Evolutionary conservation across 1,140 invertebrate genomes (phyloP).

Genomic region (Polyergus mexicanus): DNA sequence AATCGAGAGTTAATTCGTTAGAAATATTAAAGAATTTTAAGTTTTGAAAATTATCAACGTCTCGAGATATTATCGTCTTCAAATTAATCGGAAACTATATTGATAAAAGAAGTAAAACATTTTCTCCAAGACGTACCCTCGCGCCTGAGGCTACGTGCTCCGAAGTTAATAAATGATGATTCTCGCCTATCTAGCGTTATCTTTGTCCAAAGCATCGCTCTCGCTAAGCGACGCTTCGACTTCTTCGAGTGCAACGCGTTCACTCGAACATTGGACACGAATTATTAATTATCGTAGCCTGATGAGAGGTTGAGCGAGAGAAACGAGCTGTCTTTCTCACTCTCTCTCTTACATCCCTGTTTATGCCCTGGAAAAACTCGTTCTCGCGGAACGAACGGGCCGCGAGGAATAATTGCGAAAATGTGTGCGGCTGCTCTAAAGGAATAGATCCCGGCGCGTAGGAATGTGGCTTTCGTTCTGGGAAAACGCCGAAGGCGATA

Average conservation of each 20-base stretch:
- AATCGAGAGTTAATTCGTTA: not conserved
- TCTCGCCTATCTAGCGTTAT: slow-evolving; percentile 48
- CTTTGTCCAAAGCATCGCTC: slow-evolving; percentile 34
- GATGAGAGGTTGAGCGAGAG: slow-evolving; percentile 14
- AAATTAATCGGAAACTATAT: slow-evolving; percentile 3
- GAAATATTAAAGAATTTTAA: not conserved
- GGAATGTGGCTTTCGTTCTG: slow-evolving; percentile 53
- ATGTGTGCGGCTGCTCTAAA: slow-evolving; percentile 20
- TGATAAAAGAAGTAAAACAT: not conserved
- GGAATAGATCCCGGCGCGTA: slow-evolving; percentile 42
- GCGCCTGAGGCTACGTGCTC: not conserved
- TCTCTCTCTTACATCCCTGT: not conserved
- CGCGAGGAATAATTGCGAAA: slow-evolving; percentile 56
- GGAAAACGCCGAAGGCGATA: slow-evolving; percentile 38
- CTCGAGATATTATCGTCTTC: slow-evolving; percentile 11
- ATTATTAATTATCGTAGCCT: slow-evolving; percentile 69
- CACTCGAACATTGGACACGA: slow-evolving; percentile 53
- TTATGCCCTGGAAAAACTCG: slow-evolving; percentile 41
- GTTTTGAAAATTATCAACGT: not conserved
- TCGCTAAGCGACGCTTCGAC: slow-evolving; percentile 18
- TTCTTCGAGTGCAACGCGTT: slow-evolving; percentile 30
- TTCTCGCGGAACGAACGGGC: slow-evolving; percentile 8
- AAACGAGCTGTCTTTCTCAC: not conserved
- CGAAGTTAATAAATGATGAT: slow-evolving; percentile 63
- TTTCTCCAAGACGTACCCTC: not conserved